Conservation (phyloP, 2,797 vertebrate genomes). For the Pseudopleuronectes americanus region DNA sequence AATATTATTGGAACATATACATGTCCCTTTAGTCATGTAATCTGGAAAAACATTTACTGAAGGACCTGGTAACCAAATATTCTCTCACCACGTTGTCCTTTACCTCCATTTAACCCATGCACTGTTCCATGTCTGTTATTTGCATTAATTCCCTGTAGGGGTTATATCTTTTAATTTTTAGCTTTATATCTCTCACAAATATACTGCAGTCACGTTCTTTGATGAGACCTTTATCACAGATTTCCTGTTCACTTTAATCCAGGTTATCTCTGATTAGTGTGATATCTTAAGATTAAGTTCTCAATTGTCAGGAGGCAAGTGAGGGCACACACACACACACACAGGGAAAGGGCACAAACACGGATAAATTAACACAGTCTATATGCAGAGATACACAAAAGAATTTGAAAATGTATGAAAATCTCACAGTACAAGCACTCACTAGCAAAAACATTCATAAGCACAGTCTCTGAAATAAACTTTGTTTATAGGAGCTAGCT, state of each 20-base stretch:
- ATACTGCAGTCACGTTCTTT: neutral
- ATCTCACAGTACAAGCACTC: slow-evolving; percentile 12
- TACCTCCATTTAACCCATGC: neutral
- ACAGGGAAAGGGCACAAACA: neutral
- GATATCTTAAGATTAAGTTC: slow-evolving; percentile 37
- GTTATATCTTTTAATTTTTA: neutral
- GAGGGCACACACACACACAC: neutral
- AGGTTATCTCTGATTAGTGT: slow-evolving; percentile 45
- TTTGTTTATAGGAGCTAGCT: slow-evolving; percentile 32
- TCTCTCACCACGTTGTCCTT: neutral
- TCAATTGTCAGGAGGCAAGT: neutral
- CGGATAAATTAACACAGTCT: slow-evolving; percentile 10
- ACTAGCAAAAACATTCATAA: neutral
- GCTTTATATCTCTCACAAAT: neutral
- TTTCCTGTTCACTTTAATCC: slow-evolving; percentile 37
- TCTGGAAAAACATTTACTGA: neutral
- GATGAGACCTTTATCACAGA: neutral
- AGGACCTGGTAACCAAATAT: neutral
- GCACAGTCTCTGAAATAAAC: slow-evolving; percentile 16
- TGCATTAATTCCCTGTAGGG: neutral
- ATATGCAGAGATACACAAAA: slow-evolving; percentile 3
- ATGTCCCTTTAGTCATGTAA: neutral
- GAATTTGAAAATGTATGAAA: slow-evolving; percentile 29
- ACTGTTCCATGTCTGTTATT: neutral
- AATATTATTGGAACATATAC: no score